A percentile compares a stretch with the other conserved stretches of the same genome.
These are phyloP conservation scores for Tinea pellionella DNA, from an alignment of 2,888 invertebrate species.

Conservation along the genomic window DNA sequence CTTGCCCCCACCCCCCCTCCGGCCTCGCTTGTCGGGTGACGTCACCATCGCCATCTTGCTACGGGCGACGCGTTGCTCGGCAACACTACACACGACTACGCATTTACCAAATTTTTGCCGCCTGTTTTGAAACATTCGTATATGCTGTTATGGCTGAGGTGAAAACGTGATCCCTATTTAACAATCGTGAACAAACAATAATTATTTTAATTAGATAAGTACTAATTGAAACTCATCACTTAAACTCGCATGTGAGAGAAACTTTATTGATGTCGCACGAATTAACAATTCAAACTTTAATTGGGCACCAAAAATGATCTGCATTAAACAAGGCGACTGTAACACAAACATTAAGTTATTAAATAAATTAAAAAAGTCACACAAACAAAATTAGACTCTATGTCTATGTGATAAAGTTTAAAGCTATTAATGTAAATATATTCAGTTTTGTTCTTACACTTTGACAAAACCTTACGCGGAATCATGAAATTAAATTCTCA, in stretches of 20 bases:
- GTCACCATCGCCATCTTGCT: conserved; percentile 66
- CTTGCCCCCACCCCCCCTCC: conserved; percentile 35
- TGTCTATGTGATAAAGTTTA: not conserved
- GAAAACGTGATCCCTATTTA: not conserved
- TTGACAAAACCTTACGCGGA: not conserved
- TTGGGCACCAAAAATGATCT: not conserved
- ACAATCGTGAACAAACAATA: not conserved
- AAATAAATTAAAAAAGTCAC: not conserved
- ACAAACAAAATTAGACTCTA: not conserved
- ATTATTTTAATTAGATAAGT: not conserved
- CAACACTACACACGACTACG: conserved; percentile 48
- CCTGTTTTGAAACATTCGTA: not conserved
- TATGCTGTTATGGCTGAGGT: not conserved
- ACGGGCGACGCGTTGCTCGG: conserved; percentile 55
- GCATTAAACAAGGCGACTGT: not conserved
- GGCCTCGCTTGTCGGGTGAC: conserved; percentile 38
- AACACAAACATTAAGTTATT: not conserved
- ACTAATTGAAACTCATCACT: not conserved
- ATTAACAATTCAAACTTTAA: not conserved
- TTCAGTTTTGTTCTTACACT: not conserved
- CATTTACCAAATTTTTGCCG: conserved; percentile 18
- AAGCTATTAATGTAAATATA: too few relatives aligned
- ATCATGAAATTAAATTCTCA: not conserved
- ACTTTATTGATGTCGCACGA: not conserved
- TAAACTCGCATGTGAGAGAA: not conserved